Base-by-base conservation (phyloP, 2,888 invertebrate genomes). In the Himalopsyche tibetana region DNA sequence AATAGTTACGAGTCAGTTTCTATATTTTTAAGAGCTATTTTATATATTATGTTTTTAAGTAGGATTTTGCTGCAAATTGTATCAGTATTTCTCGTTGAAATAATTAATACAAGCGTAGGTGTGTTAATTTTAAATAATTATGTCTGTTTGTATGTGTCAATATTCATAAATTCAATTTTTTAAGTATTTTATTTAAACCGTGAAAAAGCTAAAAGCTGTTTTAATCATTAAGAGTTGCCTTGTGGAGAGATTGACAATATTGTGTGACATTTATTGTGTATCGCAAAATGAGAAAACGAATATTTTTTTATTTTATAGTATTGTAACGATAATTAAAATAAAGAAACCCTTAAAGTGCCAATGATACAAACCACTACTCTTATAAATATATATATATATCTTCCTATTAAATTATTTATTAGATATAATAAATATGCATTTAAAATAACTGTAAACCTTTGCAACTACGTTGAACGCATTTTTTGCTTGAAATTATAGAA, bases 341-440 rank as follows among this genome's bases (percentile, higher is more conserved):
- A 19, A 63, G 9, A 74, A 74, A 74, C 38, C 74, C 15, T 74
- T 74, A 36, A 74, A 74, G 74, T 74, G 74, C 74, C 74, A 74
- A 74, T 74, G 74, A 74, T 74, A 74, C 74, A 74, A 74, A 74
- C 74, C 36, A 38, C 74, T 74, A 19, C 36, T 36, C 36, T 36
- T 36, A 36, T 36, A 74, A 74, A 15, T 74, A 74, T 74, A 28
- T 74, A 74, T 74, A 28, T 28, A 74, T 74, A 74, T 74, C 38
- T 38, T 74, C 38, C 74, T 74, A 74, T 74, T 74, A 74, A 74
- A 74, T 74, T 74, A 74, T 74, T 74, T 74, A 74, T 74, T 74
- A 74, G 74, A 74, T 74, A 38, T 74, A 74, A 74, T 74, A 74
- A 74, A 74, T 74, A 74, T 5, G 74, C 74, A 36, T 74, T 74